Conservation (phyloP, 2,888 invertebrate genomes). For the Hypercompe scribonia region DNA sequence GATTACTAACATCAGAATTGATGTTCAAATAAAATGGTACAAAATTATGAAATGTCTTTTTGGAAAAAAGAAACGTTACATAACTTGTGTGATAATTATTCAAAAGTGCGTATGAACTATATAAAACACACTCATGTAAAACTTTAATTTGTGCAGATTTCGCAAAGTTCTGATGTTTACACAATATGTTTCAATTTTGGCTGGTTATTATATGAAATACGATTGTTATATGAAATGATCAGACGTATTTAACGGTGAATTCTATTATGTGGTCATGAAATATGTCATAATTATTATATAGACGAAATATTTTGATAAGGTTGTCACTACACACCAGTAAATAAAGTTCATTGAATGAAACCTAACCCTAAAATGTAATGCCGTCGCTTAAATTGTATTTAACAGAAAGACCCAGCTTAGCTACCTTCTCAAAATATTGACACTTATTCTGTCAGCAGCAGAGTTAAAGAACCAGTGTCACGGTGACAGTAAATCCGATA, state of each 20-base stretch:
- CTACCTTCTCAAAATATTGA: background rate
- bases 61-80: background rate
- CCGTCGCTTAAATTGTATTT: too few species aligned
- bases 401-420: background rate
- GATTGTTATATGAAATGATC: background rate
- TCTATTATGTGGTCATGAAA: background rate
- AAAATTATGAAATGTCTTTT: background rate
- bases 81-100: background rate
- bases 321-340: background rate
- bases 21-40: constrained; percentile 12
- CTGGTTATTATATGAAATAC: background rate
- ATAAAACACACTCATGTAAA: background rate
- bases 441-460: background rate
- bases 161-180: background rate
- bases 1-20: constrained; percentile 13
- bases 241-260: background rate
- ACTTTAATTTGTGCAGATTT: background rate
- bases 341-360: background rate
- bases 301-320: too few species aligned
- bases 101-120: background rate
- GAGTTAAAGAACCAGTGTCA: background rate
- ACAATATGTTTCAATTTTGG: background rate
- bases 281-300: too few species aligned
- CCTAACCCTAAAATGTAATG: background rate
- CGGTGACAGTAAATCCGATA: too few species aligned